These are phyloP conservation scores for Sebastes iracundus DNA, from an alignment of 2,797 vertebrate genomes.

Conservation along the genomic window DNA sequence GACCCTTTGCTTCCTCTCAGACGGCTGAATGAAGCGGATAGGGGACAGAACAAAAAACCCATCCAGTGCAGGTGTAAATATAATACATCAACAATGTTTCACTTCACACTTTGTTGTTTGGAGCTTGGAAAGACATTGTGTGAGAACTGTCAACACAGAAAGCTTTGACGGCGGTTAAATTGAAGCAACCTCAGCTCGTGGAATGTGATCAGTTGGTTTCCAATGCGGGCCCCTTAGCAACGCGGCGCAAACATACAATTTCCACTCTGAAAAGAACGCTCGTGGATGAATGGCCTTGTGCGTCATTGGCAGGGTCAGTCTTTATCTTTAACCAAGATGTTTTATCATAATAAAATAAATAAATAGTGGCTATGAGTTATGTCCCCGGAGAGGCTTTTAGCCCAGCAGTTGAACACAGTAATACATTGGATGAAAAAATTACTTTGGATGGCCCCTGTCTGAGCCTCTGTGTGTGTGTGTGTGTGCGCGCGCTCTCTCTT, in stretches of 20 bases:
- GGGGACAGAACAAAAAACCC: not conserved
- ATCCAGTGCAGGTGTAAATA: not conserved
- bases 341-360: slow-evolving; percentile 44
- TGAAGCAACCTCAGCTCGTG: not conserved
- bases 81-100: not conserved
- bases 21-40: slow-evolving; percentile 16
- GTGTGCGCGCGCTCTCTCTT: not conserved
- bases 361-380: slow-evolving; percentile 24
- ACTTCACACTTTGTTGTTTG: not conserved
- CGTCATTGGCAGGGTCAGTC: slow-evolving; percentile 28
- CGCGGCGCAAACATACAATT: not conserved
- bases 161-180: not conserved
- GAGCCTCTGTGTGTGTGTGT: not conserved
- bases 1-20: slow-evolving; percentile 13
- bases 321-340: slow-evolving; percentile 46
- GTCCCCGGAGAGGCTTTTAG: slow-evolving; percentile 55
- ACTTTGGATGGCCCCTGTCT: slow-evolving; percentile 34
- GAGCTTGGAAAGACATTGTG: not conserved
- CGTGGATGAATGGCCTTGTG: not conserved
- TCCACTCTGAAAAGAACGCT: slow-evolving; percentile 8
- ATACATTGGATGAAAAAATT: slow-evolving; percentile 41
- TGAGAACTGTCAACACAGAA: not conserved
- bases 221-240: slow-evolving; percentile 16
- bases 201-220: slow-evolving; percentile 16
- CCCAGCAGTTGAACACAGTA: slow-evolving; percentile 34